A percentile compares a stretch with the other conserved stretches of the same genome.
Evolutionary conservation across 1,140 invertebrate species (phyloP).

Genomic region (Dendroctonus valens): DNA sequence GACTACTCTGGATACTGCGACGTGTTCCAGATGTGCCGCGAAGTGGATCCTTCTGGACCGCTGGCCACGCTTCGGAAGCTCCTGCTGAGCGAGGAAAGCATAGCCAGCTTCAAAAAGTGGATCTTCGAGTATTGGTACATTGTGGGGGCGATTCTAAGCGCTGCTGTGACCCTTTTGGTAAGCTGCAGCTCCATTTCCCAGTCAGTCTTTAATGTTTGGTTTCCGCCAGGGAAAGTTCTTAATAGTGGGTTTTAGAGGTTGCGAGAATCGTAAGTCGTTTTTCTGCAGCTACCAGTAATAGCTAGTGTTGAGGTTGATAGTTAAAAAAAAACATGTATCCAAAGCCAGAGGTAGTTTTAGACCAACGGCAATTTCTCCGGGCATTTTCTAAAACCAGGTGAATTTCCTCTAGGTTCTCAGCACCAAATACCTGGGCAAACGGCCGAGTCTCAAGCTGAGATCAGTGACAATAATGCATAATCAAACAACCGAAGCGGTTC

Average conservation of each 20-base stretch:
- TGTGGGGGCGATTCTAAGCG: constrained; percentile 71
- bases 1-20: constrained; percentile 98
- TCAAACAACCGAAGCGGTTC: constrained; percentile 79
- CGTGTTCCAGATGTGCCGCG: constrained; percentile 95
- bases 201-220: too few species aligned
- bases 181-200: constrained; percentile 47
- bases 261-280: constrained; percentile 2
- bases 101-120: constrained; percentile 84
- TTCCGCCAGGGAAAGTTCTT: too few species aligned
- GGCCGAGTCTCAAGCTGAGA: constrained; percentile 74
- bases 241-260: constrained; percentile 23
- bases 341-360: too few species aligned
- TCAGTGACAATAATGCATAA: constrained; percentile 83
- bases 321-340: too few species aligned
- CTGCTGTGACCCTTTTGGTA: constrained; percentile 74
- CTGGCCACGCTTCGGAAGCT: constrained; percentile 84
- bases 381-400: too few species aligned
- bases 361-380: too few species aligned
- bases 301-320: too few species aligned
- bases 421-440: constrained; percentile 74
- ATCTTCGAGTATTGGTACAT: constrained; percentile 83
- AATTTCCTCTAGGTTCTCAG: constrained; percentile 64
- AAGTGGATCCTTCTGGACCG: constrained; percentile 94
- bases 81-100: constrained; percentile 83
- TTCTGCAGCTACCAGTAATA: too few species aligned